Percentiles rank a stretch among this genome's conserved stretches.
Conservation (phyloP, 2,888 invertebrate species). For the Cryptocephalus moraei region DNA sequence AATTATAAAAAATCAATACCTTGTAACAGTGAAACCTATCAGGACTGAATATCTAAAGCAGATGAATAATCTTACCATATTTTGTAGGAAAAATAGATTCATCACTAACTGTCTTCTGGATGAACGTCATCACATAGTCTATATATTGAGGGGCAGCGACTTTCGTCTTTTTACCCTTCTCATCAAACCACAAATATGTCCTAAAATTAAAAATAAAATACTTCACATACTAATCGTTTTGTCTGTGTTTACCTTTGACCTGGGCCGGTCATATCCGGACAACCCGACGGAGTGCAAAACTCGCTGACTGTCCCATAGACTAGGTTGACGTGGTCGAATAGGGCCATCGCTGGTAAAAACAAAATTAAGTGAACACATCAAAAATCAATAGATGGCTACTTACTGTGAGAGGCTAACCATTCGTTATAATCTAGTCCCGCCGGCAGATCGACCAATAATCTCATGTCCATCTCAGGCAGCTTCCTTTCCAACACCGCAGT, state of each 20-base stretch:
- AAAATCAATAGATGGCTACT: conserved; percentile 33
- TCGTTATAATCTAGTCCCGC: conserved; percentile 95
- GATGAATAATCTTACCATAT: conserved; percentile 64
- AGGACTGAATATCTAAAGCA: too few species aligned
- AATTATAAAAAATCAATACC: too few species aligned
- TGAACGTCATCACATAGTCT: conserved; percentile 98
- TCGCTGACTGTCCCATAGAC: conserved; percentile 97
- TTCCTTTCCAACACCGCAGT: conserved; percentile 89
- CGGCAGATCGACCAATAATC: conserved; percentile 88
- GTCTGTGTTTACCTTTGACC: conserved; percentile 64
- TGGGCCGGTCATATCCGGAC: conserved; percentile 96
- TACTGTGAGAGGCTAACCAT: conserved; percentile 98
- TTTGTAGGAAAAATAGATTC: conserved; percentile 97
- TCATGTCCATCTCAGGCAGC: conserved; percentile 88
- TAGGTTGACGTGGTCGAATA: conserved; percentile 98
- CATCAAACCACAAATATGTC: conserved; percentile 96
- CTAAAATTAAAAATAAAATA: conserved; percentile 41
- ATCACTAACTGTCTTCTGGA: conserved; percentile 93
- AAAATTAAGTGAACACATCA: neutral
- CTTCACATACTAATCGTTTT: too few species aligned
- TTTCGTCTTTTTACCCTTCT: conserved; percentile 95
- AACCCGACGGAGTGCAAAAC: conserved; percentile 92
- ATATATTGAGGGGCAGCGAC: conserved; percentile 97
- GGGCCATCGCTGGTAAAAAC: conserved; percentile 68
- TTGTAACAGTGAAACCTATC: too few species aligned